A percentile compares a stretch with the other conserved stretches of the same genome.
Conservation (phyloP, 2,888 invertebrate genomes). For the Ochlodes sylvanus region DNA sequence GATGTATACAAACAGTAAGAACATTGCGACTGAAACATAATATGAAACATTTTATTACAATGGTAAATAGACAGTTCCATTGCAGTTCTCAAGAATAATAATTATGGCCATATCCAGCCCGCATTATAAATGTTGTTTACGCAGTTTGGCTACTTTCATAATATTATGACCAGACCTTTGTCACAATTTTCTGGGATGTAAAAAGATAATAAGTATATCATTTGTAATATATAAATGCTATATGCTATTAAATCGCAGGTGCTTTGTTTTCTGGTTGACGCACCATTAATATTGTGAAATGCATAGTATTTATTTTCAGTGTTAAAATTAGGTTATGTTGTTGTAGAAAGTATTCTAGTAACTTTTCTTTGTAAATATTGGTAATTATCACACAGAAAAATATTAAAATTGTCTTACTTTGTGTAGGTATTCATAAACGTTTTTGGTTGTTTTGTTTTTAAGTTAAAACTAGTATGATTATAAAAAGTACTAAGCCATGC, state of each 20-base stretch:
- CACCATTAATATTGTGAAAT: not conserved
- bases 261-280: not conserved
- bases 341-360: not conserved
- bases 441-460: not conserved
- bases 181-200: too few relatives aligned
- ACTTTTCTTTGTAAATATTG: constrained; percentile 5
- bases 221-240: not conserved
- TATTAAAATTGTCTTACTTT: not conserved
- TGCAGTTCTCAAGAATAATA: too few relatives aligned
- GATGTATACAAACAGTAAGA: too few relatives aligned
- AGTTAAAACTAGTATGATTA: not conserved
- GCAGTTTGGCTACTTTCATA: too few relatives aligned
- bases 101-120: too few relatives aligned
- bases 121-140: too few relatives aligned
- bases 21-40: too few relatives aligned
- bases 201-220: too few relatives aligned
- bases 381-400: not conserved
- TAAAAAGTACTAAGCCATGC: not conserved
- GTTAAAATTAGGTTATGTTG: not conserved
- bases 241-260: not conserved
- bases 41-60: too few relatives aligned
- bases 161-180: too few relatives aligned
- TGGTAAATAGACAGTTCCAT: too few relatives aligned
- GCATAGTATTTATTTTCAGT: too few relatives aligned
- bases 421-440: not conserved